phyloP scores from a whole-genome alignment of 1,140 invertebrate genomes.

The Euwallacea similis region DNA sequence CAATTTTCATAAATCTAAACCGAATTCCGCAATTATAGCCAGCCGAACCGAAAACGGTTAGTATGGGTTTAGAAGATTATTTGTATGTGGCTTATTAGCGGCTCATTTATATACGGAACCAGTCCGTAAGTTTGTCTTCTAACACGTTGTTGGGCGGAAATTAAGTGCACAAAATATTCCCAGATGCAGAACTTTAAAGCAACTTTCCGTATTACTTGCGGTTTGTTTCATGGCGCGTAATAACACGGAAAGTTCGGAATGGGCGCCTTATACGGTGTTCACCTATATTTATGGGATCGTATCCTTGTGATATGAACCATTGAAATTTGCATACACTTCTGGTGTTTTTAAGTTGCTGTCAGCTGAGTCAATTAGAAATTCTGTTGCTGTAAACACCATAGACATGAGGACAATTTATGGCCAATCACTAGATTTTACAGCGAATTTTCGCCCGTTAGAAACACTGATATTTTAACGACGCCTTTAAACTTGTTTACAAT shows the following conservation, averaged over 20 bases:
- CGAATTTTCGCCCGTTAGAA: background rate
- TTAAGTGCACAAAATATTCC: conserved; percentile 46
- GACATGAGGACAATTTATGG: too few species aligned
- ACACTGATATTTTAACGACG: conserved; percentile 4
- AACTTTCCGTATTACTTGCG: conserved; percentile 36
- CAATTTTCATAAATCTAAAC: too few species aligned
- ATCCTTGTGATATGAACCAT: too few species aligned
- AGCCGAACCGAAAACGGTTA: background rate
- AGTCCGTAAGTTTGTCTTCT: conserved; percentile 41
- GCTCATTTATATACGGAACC: conserved; percentile 48
- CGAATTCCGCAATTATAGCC: too few species aligned
- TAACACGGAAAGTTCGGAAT: conserved; percentile 30
- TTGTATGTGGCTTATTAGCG: conserved; percentile 42
- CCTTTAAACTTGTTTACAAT: conserved; percentile 12
- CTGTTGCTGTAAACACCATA: too few species aligned
- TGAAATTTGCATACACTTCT: too few species aligned
- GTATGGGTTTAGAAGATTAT: conserved; percentile 32
- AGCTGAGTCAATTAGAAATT: too few species aligned
- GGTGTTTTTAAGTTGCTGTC: too few species aligned
- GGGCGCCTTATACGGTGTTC: conserved; percentile 6
- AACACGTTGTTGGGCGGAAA: conserved; percentile 45
- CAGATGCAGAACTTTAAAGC: conserved; percentile 42
- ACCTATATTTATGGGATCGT: conserved; percentile 6
- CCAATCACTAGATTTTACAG: too few species aligned
- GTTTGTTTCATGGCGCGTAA: conserved; percentile 28